These are phyloP conservation scores for Macaca nemestrina DNA, from an alignment of 2,113 vertebrate species.

Conservation along the genomic window DNA sequence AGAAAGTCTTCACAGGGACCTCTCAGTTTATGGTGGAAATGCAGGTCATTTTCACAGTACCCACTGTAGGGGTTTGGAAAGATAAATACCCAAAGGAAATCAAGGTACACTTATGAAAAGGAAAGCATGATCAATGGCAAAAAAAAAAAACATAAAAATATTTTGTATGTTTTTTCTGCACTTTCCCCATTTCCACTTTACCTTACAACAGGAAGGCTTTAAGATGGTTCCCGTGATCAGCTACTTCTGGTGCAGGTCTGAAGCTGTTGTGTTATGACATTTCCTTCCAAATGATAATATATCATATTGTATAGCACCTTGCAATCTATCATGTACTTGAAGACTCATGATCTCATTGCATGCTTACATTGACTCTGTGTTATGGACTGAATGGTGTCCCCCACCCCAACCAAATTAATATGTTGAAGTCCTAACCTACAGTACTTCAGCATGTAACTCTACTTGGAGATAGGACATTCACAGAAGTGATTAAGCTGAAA, in stretches of 20 bases:
- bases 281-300: background rate
- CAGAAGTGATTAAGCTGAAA: background rate
- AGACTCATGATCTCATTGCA: background rate
- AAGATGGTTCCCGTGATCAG: background rate
- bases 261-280: background rate
- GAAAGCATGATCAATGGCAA: background rate
- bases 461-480: background rate
- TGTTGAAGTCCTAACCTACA: background rate
- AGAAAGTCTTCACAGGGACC: background rate
- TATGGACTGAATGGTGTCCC: background rate
- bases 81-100: background rate
- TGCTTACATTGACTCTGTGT: background rate
- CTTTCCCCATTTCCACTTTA: background rate
- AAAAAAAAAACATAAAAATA: background rate
- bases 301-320: background rate
- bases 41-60: background rate
- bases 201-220: background rate
- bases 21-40: background rate
- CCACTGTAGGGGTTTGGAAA: rapidly evolving
- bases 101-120: background rate
- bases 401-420: background rate
- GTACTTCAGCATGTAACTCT: background rate
- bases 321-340: background rate
- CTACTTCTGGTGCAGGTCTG: background rate
- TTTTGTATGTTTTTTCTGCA: background rate